phyloP scores from a whole-genome alignment of 2,113 vertebrate genomes.

The Amia ocellicauda region DNA sequence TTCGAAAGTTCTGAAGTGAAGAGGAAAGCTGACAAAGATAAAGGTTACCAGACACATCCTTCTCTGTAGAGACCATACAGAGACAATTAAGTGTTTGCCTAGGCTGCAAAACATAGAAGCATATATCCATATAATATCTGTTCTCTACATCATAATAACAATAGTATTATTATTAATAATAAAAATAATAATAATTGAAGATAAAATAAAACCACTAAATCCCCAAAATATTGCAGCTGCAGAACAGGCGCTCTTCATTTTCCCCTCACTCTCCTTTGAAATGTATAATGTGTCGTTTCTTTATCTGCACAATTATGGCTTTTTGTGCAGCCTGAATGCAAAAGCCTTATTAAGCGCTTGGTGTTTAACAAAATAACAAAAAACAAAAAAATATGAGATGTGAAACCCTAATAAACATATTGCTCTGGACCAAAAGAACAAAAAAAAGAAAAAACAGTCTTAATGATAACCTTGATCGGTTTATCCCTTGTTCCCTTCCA shows the following conservation, averaged over 20 bases:
- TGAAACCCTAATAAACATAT: slow-evolving; percentile 31
- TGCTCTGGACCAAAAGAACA: slow-evolving; percentile 19
- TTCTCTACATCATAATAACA: too few relatives aligned
- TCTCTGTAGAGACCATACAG: slow-evolving; percentile 25
- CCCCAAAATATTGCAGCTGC: slow-evolving; percentile 26
- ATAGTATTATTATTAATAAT: too few relatives aligned
- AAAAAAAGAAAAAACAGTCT: slow-evolving; percentile 31
- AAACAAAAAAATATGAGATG: slow-evolving; percentile 23
- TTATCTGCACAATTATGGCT: slow-evolving; percentile 40
- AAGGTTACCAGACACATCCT: slow-evolving; percentile 29
- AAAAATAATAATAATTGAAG: too few relatives aligned
- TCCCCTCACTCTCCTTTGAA: slow-evolving; percentile 36
- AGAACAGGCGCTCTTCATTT: slow-evolving; percentile 29
- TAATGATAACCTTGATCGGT: slow-evolving; percentile 69
- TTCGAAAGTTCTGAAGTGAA: too few relatives aligned
- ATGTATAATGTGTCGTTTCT: slow-evolving; percentile 44
- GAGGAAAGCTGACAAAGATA: too few relatives aligned
- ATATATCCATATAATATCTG: too few relatives aligned
- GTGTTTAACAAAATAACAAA: slow-evolving; percentile 15
- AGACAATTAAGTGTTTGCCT: slow-evolving; percentile 27
- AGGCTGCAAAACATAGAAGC: too few relatives aligned
- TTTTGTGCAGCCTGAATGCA: slow-evolving; percentile 38
- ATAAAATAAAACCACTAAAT: slow-evolving; percentile 25
- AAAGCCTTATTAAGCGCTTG: slow-evolving; percentile 24
- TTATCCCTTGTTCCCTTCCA: slow-evolving; percentile 52